Evolutionary conservation across 2,888 invertebrate genomes (phyloP), one percentile per base, ranked within the genome.

Genomic region (Merodon equestris): DNA sequence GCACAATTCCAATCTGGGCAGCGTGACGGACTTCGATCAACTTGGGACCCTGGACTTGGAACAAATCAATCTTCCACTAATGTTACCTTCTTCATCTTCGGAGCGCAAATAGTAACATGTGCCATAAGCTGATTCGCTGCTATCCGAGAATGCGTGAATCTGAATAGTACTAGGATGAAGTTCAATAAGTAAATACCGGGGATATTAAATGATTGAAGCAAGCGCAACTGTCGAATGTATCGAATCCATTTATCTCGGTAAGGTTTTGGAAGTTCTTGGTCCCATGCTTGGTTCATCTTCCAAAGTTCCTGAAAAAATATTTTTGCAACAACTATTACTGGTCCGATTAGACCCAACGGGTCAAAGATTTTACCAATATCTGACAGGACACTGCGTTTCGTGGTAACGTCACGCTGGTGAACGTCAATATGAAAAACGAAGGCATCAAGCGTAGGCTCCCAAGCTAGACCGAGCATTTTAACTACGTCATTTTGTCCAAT

Each of bases 21-120:
- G 27, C n/a, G 61, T 54, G 4, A 42, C 13, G 10, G 18, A 42
- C 38, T 54, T 66, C n/a, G 47, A 27, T 44, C 66, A 71, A 50
- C 63, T 66, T 19, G n/a, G n/a, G n/a, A 77, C 57, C 12, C 66
- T 34, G 4, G 79, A 73, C 27, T 79, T 79, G 40, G 66, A 53
- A 15, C 71, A 70, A 4, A 64, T 48, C 9, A 67, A 13, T 38
- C 15, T 10, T 1, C 27, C n/a, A 0, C 9, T 68, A 17, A 53
- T 19, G 9, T 45, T 45, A 17, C 27, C 34, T 2, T 45, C 10
- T 0, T 36, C n/a, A 13, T 64, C 66, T 47, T 19, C 14, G 13
- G 10, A 45, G 1, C 42, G 36, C 2, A 73, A 5, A 38, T 63
- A 71, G 14, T 56, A 50, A 10, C 54, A 71, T 34, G 45, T 44